These are phyloP conservation scores for Styela plicata DNA, from an alignment of 23 tunicate genomes.

Conservation along the genomic window DNA sequence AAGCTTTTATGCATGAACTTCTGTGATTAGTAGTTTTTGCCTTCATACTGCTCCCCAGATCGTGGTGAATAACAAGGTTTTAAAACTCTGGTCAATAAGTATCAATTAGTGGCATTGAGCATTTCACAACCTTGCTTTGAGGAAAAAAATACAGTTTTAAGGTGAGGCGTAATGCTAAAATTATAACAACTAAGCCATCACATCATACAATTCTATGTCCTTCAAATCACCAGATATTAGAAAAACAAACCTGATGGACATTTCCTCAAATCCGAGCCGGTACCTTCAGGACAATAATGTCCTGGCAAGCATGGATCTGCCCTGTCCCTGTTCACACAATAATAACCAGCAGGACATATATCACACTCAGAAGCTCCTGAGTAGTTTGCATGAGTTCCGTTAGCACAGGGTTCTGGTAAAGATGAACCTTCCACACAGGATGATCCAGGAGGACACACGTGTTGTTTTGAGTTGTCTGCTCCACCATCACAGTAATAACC, in stretches of 20 bases:
- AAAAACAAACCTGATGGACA: conserved; percentile 95
- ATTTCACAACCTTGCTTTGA: too few relatives aligned
- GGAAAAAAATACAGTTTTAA: not conserved
- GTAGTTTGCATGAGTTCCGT: conserved; percentile 74
- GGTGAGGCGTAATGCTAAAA: not conserved
- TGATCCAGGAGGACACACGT: conserved; percentile 69
- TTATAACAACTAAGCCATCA: too few relatives aligned
- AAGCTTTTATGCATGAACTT: too few relatives aligned
- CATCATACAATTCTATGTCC: too few relatives aligned
- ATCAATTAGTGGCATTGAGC: too few relatives aligned
- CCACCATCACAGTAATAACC: conserved; percentile 84
- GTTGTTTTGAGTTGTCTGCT: conserved; percentile 52
- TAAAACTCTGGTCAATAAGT: too few relatives aligned
- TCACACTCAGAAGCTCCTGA: conserved; percentile 47
- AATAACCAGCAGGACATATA: conserved; percentile 87
- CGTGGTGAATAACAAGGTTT: too few relatives aligned
- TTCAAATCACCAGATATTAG: too few relatives aligned
- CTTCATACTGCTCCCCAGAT: too few relatives aligned
- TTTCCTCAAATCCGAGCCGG: conserved; percentile 51
- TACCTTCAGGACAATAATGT: conserved; percentile 68
- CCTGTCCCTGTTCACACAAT: conserved; percentile 44
- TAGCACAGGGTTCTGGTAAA: conserved; percentile 60
- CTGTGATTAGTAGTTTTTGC: too few relatives aligned
- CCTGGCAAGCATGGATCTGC: conserved; percentile 79
- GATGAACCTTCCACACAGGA: conserved; percentile 53